Conservation (phyloP, 2,888 invertebrate genomes). For the Monochamus alternatus region DNA sequence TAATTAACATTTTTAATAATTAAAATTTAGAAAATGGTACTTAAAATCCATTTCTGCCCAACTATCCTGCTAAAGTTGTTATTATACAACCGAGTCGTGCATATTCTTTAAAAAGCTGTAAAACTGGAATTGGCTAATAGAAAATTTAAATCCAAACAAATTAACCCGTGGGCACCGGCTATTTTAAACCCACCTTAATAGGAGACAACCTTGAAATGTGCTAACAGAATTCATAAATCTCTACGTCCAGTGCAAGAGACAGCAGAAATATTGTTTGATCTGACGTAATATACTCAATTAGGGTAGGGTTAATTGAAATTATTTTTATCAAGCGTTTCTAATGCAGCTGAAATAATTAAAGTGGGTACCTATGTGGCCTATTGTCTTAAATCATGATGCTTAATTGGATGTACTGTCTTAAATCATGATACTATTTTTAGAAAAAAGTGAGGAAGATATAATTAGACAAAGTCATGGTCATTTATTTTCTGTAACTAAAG, state of each 20-base stretch:
- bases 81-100: too few relatives aligned
- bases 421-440: too few relatives aligned
- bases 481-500: too few relatives aligned
- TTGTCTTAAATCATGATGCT: neutral
- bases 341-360: neutral
- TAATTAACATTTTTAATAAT: too few relatives aligned
- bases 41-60: too few relatives aligned
- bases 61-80: too few relatives aligned
- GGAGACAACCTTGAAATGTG: neutral
- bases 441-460: too few relatives aligned
- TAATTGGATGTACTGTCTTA: too few relatives aligned
- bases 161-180: neutral
- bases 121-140: constrained; percentile 3
- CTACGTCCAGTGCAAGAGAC: neutral
- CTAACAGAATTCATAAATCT: constrained; percentile 4
- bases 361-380: constrained; percentile 1
- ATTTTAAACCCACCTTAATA: neutral
- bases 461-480: too few relatives aligned
- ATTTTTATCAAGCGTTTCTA: neutral
- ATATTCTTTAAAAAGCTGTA: neutral
- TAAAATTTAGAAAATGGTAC: too few relatives aligned
- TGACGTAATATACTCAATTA: neutral
- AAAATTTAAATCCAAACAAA: constrained; percentile 6
- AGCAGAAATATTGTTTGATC: neutral
- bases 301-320: too few relatives aligned